Evolutionary conservation across 2,113 vertebrate genomes (phyloP).

Genomic region (Takifugu flavidus): DNA sequence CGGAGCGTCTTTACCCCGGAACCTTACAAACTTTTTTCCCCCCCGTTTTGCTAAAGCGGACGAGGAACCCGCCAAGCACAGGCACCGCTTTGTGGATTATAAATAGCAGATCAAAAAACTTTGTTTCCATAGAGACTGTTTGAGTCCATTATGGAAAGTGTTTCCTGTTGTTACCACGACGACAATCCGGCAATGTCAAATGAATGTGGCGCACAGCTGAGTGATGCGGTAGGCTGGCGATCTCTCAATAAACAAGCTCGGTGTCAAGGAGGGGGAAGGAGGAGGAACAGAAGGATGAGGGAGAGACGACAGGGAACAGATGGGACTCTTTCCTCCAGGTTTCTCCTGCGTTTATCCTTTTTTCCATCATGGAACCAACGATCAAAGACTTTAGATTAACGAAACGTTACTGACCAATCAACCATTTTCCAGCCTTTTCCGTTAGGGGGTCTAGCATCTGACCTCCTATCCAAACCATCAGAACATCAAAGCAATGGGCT

Average conservation of each 20-base stretch:
- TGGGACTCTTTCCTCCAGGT: too few species aligned
- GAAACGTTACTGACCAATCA: too few species aligned
- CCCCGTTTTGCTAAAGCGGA: conserved; percentile 5
- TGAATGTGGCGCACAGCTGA: conserved; percentile 64
- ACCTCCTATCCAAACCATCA: not conserved
- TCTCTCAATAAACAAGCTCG: conserved; percentile 62
- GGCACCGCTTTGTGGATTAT: conserved; percentile 67
- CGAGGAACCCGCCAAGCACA: not conserved
- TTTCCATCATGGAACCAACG: too few species aligned
- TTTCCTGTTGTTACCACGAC: conserved; percentile 80
- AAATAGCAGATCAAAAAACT: conserved; percentile 82
- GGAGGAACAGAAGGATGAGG: conserved; percentile 18
- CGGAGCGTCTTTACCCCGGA: too few species aligned
- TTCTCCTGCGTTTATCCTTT: too few species aligned
- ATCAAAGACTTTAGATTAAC: too few species aligned
- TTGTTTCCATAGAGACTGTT: conserved; percentile 83
- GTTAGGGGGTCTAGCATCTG: too few species aligned
- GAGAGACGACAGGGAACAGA: not conserved
- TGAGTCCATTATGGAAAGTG: conserved; percentile 80
- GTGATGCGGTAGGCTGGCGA: conserved; percentile 60
- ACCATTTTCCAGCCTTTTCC: too few species aligned
- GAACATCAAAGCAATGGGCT: too few species aligned
- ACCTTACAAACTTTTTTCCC: not conserved
- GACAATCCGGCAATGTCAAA: conserved; percentile 73
- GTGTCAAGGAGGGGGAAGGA: conserved; percentile 32